Evolutionary conservation across 2,797 vertebrate species (phyloP).

Genomic region (Gymnopithys bicolor): DNA sequence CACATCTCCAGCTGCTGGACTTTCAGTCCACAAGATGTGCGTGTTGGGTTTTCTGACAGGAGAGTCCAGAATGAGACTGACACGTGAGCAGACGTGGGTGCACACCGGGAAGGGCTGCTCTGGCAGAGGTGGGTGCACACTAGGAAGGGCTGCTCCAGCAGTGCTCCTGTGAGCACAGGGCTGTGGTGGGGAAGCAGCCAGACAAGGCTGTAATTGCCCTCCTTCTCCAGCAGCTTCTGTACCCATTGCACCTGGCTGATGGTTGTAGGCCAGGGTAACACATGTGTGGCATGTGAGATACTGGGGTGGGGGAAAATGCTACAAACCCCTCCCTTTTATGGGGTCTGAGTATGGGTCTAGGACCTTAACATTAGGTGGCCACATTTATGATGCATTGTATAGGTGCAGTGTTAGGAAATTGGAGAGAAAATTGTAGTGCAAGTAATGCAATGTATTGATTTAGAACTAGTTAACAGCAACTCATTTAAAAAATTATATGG

Average conservation of each 20-base stretch:
- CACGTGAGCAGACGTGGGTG: accelerated
- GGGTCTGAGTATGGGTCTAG: not conserved
- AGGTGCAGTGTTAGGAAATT: not conserved
- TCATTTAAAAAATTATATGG: not conserved
- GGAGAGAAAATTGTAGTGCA: not conserved
- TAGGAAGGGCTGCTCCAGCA: not conserved
- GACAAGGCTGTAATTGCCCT: not conserved
- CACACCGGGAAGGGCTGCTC: not conserved
- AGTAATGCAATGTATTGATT: not conserved
- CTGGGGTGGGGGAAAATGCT: not conserved
- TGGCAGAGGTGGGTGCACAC: not conserved
- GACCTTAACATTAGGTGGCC: not conserved
- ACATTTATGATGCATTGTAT: not conserved
- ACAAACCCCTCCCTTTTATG: not conserved
- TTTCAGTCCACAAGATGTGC: not conserved
- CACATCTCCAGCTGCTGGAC: not conserved
- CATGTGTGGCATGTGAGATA: accelerated
- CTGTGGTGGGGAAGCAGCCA: not conserved
- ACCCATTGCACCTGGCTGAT: not conserved
- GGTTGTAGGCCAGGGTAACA: not conserved
- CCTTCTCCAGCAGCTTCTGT: not conserved
- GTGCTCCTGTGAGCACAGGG: accelerated
- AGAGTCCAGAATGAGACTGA: not conserved
- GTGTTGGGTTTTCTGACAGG: not conserved
- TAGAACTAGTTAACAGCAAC: not conserved